Evolutionary conservation across 2,888 invertebrate species (phyloP).

Genomic region (Hydrotaea diabolus): DNA sequence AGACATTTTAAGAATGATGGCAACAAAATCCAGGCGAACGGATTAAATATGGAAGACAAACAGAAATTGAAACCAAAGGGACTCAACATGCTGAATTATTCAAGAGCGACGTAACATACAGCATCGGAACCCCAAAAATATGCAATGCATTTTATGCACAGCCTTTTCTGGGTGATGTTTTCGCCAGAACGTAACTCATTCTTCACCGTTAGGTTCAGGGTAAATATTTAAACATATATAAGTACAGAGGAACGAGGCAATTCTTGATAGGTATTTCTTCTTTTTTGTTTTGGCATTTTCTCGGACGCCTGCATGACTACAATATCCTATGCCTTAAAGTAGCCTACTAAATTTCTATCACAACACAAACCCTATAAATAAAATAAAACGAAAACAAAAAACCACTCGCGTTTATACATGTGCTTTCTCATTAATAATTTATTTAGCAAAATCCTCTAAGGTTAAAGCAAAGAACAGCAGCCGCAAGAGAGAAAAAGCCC

Average conservation of each 20-base stretch:
- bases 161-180: background rate
- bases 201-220: background rate
- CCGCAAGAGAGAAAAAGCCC: no score
- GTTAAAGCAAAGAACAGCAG: background rate
- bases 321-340: background rate
- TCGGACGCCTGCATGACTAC: background rate
- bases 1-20: background rate
- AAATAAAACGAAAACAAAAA: background rate
- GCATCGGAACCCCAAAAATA: background rate
- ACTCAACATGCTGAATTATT: background rate
- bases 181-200: background rate
- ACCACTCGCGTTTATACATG: background rate
- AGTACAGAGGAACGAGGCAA: background rate
- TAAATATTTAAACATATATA: background rate
- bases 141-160: background rate
- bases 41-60: constrained; percentile 1
- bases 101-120: background rate
- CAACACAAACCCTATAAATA: background rate
- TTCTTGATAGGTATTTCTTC: background rate
- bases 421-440: constrained; percentile 1
- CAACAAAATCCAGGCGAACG: background rate
- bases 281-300: background rate
- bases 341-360: background rate
- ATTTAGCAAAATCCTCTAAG: background rate
- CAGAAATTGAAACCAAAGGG: background rate